These are phyloP conservation scores for Melieria picta DNA, from an alignment of 2,888 invertebrate species.

Conservation along the genomic window DNA sequence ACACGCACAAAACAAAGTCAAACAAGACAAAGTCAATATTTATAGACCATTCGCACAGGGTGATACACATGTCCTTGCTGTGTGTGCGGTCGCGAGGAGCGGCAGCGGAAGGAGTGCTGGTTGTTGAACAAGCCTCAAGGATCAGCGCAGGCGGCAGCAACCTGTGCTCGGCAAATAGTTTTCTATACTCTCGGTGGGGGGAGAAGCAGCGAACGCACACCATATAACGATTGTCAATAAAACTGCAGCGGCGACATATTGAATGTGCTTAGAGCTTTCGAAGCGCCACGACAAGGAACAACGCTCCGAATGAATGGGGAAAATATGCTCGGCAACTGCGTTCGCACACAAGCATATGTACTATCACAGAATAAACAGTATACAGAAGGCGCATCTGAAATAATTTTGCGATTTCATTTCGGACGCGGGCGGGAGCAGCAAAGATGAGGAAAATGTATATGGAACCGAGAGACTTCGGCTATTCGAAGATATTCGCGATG, in stretches of 20 bases:
- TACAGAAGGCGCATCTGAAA: too few species aligned
- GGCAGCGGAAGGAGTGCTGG: neutral
- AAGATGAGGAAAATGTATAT: too few species aligned
- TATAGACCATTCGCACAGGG: conserved; percentile 11
- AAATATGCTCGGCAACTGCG: neutral
- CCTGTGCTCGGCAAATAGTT: conserved; percentile 31
- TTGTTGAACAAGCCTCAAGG: neutral
- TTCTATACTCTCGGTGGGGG: neutral
- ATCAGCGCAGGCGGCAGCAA: conserved; percentile 1
- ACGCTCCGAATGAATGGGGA: neutral
- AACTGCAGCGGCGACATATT: neutral
- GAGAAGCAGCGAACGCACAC: neutral
- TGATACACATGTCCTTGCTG: too few species aligned
- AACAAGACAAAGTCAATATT: conserved; percentile 35
- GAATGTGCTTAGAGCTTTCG: neutral
- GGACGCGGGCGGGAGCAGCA: too few species aligned
- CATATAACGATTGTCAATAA: neutral
- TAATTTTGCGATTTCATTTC: too few species aligned
- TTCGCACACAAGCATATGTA: neutral
- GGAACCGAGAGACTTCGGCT: too few species aligned
- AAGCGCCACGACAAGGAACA: conserved; percentile 16
- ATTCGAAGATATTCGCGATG: too few species aligned
- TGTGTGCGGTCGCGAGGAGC: too few species aligned
- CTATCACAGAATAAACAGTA: too few species aligned
- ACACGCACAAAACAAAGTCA: conserved; percentile 22